Percentiles rank a stretch among this genome's conserved stretches.
Evolutionary conservation across 2,113 vertebrate genomes (phyloP).

Genomic region (Neolamprologus cancellatus): DNA sequence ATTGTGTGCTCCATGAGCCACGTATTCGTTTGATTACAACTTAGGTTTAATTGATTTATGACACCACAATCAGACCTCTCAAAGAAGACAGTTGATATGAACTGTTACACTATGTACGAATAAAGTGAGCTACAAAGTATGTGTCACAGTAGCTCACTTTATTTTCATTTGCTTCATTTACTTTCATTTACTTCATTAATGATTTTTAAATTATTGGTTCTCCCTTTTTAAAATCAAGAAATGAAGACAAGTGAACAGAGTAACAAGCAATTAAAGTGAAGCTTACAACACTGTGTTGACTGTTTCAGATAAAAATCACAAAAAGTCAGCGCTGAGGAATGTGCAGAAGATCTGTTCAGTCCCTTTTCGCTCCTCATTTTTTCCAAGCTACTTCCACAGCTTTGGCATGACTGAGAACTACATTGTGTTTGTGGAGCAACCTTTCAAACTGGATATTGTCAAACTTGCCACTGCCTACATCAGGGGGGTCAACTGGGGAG

Average conservation of each 20-base stretch:
- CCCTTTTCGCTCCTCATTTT: conserved; percentile 75
- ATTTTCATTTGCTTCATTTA: background rate
- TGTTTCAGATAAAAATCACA: conserved; percentile 45
- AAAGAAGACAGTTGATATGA: background rate
- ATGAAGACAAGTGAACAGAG: background rate
- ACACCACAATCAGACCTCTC: background rate
- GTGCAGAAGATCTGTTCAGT: conserved; percentile 79
- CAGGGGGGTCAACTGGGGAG: conserved; percentile 82
- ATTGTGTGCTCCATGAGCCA: background rate
- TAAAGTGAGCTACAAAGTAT: background rate
- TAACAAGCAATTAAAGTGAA: background rate
- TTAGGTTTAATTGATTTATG: background rate
- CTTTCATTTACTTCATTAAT: background rate
- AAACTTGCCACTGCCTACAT: conserved; percentile 86
- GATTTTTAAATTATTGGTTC: background rate
- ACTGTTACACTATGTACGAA: background rate
- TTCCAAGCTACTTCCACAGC: conserved; percentile 92
- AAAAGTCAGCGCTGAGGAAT: conserved; percentile 62
- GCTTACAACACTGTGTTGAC: background rate
- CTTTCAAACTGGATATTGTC: conserved; percentile 83
- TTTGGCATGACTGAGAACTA: conserved; percentile 89
- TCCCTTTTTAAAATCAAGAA: background rate
- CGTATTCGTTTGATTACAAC: background rate
- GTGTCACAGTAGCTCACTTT: background rate
- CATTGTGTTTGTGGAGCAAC: conserved; percentile 87